phyloP scores from a whole-genome alignment of 2,113 vertebrate genomes.

The Zapus hudsonius region DNA sequence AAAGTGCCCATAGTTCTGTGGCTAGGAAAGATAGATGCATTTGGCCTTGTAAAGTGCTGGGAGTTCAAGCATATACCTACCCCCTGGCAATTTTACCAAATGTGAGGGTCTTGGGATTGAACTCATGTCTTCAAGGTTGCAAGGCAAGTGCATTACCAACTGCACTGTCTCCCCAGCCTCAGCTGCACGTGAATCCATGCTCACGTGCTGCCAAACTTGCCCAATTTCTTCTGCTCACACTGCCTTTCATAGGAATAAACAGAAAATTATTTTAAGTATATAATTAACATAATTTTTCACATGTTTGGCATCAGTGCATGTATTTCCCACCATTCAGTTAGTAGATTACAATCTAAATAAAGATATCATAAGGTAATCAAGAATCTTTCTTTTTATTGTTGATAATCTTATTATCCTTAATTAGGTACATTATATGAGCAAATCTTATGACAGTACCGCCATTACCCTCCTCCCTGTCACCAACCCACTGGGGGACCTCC shows the following conservation, averaged over 20 bases:
- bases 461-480: no score
- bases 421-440: no score
- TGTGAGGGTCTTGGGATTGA: no score
- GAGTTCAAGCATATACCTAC: no score
- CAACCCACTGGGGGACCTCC: no score
- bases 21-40: not conserved
- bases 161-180: not conserved
- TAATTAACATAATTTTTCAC: not conserved
- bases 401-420: no score
- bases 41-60: not conserved
- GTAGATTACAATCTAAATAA: not conserved
- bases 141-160: no score
- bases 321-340: not conserved
- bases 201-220: not conserved
- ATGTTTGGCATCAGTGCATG: not conserved
- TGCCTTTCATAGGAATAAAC: not conserved
- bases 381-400: not conserved
- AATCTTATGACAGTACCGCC: no score
- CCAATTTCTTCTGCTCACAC: not conserved
- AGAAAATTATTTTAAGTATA: not conserved
- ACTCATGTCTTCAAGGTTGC: no score
- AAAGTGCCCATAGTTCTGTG: not conserved
- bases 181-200: not conserved
- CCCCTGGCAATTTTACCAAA: no score
- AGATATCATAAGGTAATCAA: not conserved